Base-by-base conservation (phyloP, 2,113 vertebrate species). In the Archilochus colubris region DNA sequence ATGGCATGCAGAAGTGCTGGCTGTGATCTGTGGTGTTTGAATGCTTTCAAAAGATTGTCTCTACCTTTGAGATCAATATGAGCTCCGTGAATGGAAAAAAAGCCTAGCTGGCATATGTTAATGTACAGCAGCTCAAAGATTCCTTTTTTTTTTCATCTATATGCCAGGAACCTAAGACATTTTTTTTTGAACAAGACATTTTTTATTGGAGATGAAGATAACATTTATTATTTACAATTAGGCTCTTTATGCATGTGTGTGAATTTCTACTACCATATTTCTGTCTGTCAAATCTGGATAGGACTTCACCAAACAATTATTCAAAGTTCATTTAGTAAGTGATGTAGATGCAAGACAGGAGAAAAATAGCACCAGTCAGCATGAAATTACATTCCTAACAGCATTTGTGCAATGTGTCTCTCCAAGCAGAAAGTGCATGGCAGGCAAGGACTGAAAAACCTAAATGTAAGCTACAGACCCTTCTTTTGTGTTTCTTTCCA, bases 211-310 rank as follows among this genome's bases (percentile, higher is more conserved):
- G 93, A 87, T 62, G 13, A 51, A 79, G 81, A 58, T 91, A 82
- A 84, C 85, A 90, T 40, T 74, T 68, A 91, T 89, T 88, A 88
- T 72, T 94, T 89, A 89, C 46, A 77, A 91, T 86, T 61, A 72
- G 2, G 33, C 14, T 38, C 74, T 25, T 13, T 58, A n/a, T 30
- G 5, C 31, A 38, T 54, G 38, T 38, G 31, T 31, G 28, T 38
- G 25, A 69, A 33, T 75, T 94, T 87, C 89, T 33, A 27, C 67
- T 67, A 70, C 44, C 82, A 59, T 61, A 67, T 51, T 66, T 73
- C 86, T 80, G 44, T 13, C 28, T 79, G 46, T 85, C 62, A 46
- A 75, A 31, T 43, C 91, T 81, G 79, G 75, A 87, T 33, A 80
- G 43, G 55, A 64, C 43, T 84, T 77, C 18, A 55, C 30, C 36